Conservation (phyloP, 2,797 vertebrate genomes). For the Gallinago stenura region DNA sequence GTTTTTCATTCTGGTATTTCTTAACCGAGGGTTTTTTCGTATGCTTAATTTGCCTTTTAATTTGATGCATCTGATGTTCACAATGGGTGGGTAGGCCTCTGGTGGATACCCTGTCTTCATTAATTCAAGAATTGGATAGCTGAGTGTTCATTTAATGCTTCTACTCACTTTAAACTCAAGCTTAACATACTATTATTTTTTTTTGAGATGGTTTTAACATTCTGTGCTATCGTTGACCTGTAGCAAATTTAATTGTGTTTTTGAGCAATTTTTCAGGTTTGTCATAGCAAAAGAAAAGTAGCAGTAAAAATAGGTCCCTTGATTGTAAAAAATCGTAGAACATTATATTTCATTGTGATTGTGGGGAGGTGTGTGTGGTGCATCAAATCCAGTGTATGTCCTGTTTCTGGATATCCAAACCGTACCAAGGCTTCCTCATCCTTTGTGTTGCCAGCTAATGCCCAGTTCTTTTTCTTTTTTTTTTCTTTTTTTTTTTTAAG, state of each 20-base stretch:
- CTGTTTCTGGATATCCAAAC: background rate
- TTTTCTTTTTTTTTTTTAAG: background rate
- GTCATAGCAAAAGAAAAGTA: background rate
- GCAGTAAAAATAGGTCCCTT: background rate
- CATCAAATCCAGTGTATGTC: background rate
- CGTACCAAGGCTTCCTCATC: background rate
- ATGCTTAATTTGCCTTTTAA: constrained; percentile 42
- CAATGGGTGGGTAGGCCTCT: constrained; percentile 13
- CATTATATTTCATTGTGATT: background rate
- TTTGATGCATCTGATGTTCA: constrained; percentile 30
- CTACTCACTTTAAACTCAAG: background rate
- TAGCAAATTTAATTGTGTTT: constrained; percentile 16
- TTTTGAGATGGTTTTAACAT: background rate
- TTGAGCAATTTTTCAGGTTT: constrained; percentile 31
- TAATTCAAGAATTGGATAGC: background rate
- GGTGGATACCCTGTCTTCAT: constrained; percentile 3
- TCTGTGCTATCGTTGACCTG: background rate
- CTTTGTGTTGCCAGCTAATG: background rate
- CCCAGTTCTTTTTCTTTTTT: background rate
- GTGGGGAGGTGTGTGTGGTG: too few relatives aligned
- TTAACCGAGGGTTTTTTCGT: background rate
- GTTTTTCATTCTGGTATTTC: constrained; percentile 20
- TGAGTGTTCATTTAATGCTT: background rate
- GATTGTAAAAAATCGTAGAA: background rate
- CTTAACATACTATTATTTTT: background rate